phyloP scores from a whole-genome alignment of 2,113 vertebrate species.

The Callaeas wilsoni region DNA sequence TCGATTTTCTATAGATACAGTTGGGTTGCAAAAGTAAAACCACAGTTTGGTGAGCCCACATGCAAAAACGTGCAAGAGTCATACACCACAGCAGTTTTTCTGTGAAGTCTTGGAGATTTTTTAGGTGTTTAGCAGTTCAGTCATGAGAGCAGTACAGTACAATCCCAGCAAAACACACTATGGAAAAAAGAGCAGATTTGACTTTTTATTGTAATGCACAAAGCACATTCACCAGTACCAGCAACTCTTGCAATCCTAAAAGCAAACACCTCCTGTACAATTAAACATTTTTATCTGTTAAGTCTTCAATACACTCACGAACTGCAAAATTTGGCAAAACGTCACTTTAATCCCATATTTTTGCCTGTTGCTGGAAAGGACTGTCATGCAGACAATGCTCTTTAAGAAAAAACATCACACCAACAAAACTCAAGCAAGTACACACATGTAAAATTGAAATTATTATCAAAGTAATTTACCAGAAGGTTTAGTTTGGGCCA shows the following conservation, averaged over 20 bases:
- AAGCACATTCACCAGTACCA: neutral
- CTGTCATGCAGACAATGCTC: neutral
- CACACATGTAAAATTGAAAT: neutral
- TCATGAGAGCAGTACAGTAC: constrained; percentile 25
- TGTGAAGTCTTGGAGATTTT: constrained; percentile 42
- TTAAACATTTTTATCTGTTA: neutral
- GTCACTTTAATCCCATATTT: neutral
- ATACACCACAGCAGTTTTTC: neutral
- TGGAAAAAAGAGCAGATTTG: constrained; percentile 43
- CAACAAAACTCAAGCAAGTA: neutral
- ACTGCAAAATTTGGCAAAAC: neutral
- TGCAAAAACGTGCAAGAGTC: neutral
- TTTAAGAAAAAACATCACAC: neutral
- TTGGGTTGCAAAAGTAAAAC: neutral
- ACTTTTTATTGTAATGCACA: neutral
- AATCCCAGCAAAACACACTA: constrained; percentile 30
- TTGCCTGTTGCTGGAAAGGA: neutral
- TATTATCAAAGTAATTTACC: neutral
- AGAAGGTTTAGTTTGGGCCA: neutral
- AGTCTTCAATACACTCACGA: neutral
- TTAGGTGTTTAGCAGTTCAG: constrained; percentile 40
- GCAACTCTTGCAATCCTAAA: neutral
- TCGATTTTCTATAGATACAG: neutral
- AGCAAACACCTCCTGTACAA: neutral
- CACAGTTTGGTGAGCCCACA: neutral